Evolutionary conservation across 2,888 invertebrate species (phyloP), one percentile per base, ranked within the genome.

Genomic region (Ypsolopha sequella): DNA sequence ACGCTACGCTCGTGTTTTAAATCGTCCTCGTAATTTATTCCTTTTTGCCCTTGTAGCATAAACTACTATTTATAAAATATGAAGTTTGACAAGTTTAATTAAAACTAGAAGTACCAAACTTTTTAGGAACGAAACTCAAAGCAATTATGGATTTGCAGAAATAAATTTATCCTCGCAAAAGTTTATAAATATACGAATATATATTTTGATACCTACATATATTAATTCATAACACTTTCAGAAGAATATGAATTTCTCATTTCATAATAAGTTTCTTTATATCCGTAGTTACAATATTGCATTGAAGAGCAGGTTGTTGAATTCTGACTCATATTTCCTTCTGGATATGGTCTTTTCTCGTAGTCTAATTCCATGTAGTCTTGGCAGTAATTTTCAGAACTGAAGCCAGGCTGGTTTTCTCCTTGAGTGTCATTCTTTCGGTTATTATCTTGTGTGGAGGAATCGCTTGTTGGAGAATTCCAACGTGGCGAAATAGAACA

Each of bases 401-500:
- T 41, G 39, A 33, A 34, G 33, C 7, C 14, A 11, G 14, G 13
- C 34, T 41, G 14, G 33, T 9, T 10, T 34, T 49, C 9, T 24
- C 24, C 24, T 24, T 34, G 50, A 45, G 11, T 35, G 36, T 24
- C 62, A 51, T 11, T 73, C 68, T 2, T 24, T 24, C 24, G 24
- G 4, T 24, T 24, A 4, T 24, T 24, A 24, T 24, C 24, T 24
- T 24, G 24, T 24, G 24, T 24, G 24, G 24, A 24, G 4, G 24
- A 24, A 4, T 24, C 24, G 4, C 24, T 8, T 58, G 56, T 52
- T 74, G 70, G 1, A 73, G 59, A 50, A n/a, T 68, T 84, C 85
- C 82, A 85, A 52, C 85, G 64, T 56, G 85, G 85, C 0, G 86
- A 81, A 54, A 82, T 76, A 1, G 81, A 70, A 60, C 81, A 82